Base-by-base conservation (phyloP, 2,888 invertebrate species). In the Netelia inedita region DNA sequence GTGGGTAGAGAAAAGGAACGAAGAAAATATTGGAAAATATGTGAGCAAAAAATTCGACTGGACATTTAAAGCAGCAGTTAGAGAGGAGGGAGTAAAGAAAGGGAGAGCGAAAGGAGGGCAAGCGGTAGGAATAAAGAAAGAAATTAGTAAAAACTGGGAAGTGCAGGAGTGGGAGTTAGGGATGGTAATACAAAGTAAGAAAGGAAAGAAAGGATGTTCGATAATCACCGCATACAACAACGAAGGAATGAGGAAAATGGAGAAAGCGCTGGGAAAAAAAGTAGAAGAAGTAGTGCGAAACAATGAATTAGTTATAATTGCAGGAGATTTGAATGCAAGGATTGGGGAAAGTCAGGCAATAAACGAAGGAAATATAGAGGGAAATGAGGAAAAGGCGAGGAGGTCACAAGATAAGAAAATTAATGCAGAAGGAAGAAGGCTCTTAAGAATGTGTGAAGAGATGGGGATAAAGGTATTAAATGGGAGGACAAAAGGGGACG, bases 401-500 rank as follows among this genome's bases (percentile, higher is more conserved):
- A 61, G 19, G 55, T 19, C 63, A 23, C 61, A 73, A 23, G 61
- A 76, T n/a, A 72, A 50, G 10, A 53, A 10, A n/a, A 14, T 14
- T 19, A 75, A 76, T 41, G n/a, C 21, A 57, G 63, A 75, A 63
- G 66, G 66, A 3, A 23, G 19, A 16, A 66, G 35, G 21, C 16
- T 75, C 50, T 10, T 75, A 28, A 16, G 21, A 46, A 0, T 57
- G 11, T 28, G 74, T n/a, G 65, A 72, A 23, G 76, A 72, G 10
- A 41, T 61, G 55, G 80, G 65, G 0, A 59, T 21, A 53, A 41
- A n/a, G 3, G 59, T 79, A 11, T 23, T 85, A 9, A 88, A 87
- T 57, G 85, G 81, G 57, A 73, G 61, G 3, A 66, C 63, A 23
- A 73, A 82, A 57, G 82, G 86, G n/a, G 87, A 87, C 69, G 79